Evolutionary conservation across 1,140 invertebrate genomes (phyloP).

Genomic region (Lysiphlebus fabarum): DNA sequence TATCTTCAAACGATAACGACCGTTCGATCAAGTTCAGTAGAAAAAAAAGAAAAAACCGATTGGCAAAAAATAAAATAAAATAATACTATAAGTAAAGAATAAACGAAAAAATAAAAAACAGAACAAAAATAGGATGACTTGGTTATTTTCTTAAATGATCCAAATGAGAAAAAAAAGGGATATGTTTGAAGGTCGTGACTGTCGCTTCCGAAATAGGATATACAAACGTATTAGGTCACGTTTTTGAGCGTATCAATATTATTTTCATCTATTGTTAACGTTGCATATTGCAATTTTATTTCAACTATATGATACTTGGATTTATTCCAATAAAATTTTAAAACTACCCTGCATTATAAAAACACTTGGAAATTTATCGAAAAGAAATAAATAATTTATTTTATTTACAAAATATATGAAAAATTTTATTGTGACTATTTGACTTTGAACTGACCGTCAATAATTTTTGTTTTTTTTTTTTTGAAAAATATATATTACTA

Average conservation of each 20-base stretch:
- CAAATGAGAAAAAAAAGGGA: not conserved
- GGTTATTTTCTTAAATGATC: not conserved
- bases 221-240: conserved; percentile 14
- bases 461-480: not conserved
- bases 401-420: no score
- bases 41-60: conserved; percentile 7
- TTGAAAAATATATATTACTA: not conserved
- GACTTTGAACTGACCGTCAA: no score
- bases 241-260: conserved; percentile 13
- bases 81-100: not conserved
- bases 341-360: no score
- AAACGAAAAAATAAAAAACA: conserved; percentile 5
- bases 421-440: no score
- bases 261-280: not conserved
- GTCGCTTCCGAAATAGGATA: not conserved
- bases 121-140: conserved; percentile 1
- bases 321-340: no score
- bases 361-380: no score
- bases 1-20: conserved; percentile 18
- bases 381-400: no score
- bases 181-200: no score
- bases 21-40: conserved; percentile 7
- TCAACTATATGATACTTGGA: no score
- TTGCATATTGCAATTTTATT: not conserved
- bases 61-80: not conserved